Evolutionary conservation across 2,797 vertebrate species (phyloP).

Genomic region (Manis pentadactyla): DNA sequence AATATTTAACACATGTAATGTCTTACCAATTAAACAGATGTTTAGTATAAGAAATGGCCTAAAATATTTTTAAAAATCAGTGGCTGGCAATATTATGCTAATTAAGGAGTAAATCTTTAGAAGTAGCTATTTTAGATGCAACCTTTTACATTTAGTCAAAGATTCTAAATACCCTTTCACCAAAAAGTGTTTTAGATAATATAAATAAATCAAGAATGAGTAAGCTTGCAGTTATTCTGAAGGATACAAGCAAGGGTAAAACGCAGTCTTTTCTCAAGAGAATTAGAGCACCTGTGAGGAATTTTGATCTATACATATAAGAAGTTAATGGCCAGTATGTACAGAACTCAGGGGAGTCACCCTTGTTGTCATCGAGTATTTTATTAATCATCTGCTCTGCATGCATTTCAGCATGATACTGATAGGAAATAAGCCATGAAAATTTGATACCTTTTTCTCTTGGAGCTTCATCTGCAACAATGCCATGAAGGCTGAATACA

Average conservation of each 20-base stretch:
- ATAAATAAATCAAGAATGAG: not conserved
- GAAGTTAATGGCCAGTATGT: constrained; percentile 22
- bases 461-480: not conserved
- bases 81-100: not conserved
- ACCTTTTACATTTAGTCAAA: not conserved
- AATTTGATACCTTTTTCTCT: not conserved
- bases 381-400: constrained; percentile 45
- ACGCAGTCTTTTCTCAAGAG: not conserved
- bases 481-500: not conserved
- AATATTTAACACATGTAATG: not conserved
- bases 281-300: not conserved
- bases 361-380: not conserved
- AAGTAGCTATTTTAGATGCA: not conserved
- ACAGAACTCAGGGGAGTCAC: not conserved
- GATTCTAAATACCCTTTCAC: not conserved
- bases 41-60: not conserved
- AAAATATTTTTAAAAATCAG: constrained; percentile 41
- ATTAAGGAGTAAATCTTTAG: not conserved
- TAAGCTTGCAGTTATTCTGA: not conserved
- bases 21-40: not conserved
- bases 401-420: not conserved
- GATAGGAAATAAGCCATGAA: constrained; percentile 24
- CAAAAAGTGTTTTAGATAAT: not conserved
- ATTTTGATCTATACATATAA: not conserved
- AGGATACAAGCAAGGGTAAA: not conserved